Evolutionary conservation across 2,113 vertebrate species (phyloP), one percentile per base, ranked within the genome.

Genomic region (Callaeas wilsoni): DNA sequence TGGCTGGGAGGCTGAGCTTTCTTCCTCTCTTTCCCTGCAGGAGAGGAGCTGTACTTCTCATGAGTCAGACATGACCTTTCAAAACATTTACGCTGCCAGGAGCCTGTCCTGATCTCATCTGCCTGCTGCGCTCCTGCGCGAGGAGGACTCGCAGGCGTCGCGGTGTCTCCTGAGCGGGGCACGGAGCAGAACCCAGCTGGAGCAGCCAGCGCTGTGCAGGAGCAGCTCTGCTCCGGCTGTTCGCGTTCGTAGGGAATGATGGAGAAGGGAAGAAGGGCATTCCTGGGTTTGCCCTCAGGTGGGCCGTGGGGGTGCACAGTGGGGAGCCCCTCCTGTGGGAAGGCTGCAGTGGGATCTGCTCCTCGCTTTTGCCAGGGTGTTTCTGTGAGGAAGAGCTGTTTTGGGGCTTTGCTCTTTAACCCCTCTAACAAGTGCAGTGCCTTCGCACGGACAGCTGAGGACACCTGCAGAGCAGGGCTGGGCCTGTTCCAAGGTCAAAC

Each of bases 141-240:
- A 33, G 87, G 82, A 76, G 84, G 33, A 5, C 6, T 30, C 1
- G 2, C 37, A 67, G 63, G 74, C 9, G 2, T 46, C 14, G 1
- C 2, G 0, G 67, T 8, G 64, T 44, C 74, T 55, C 56, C 71
- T 1, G 78, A 41, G 74, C 1, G 0, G 90, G 80, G 37, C 69
- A 52, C 0, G 11, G 60, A 64, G 92, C 65, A 79, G 67, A 8
- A 37, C 1, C 5, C 33, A 23, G 64, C 62, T 3, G 52, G 20
- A 55, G 73, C 53, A 22, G 81, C 74, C 56, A n/a, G 57, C 33
- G 78, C 33, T 13, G 70, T 0, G 69, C 20, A 1, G 1, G 14
- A 68, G 79, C 47, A 7, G 8, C 78, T 29, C 4, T 2, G 52
- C 69, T 57, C 29, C 0, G 0, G 13, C 39, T 0, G 0, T 0